A percentile compares a stretch with the other conserved stretches of the same genome.
Conservation (phyloP, 2,113 vertebrate species). For the Istiophorus platypterus region DNA sequence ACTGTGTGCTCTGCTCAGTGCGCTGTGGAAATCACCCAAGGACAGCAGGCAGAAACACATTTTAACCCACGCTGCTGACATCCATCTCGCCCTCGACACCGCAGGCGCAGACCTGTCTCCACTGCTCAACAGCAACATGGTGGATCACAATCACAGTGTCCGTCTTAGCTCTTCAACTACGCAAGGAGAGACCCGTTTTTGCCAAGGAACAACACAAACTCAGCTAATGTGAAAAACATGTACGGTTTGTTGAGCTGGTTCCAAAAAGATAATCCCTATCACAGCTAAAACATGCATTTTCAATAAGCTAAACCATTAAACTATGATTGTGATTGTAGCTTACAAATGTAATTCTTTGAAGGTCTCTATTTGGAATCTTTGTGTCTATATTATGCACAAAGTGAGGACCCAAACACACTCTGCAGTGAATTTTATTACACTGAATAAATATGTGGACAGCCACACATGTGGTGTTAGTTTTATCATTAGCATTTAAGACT, state of each 20-base stretch:
- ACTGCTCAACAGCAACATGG: constrained; percentile 72
- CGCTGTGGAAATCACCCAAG: constrained; percentile 70
- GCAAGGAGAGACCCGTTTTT: background rate
- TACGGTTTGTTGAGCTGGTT: background rate
- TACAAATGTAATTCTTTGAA: background rate
- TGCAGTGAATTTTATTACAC: background rate
- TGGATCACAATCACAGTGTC: constrained; percentile 54
- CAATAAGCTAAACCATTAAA: background rate
- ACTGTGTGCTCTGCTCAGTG: constrained; percentile 60
- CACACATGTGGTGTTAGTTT: background rate
- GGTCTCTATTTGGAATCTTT: background rate
- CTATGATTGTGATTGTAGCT: background rate
- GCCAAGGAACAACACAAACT: background rate
- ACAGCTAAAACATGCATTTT: background rate
- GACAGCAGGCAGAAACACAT: constrained; percentile 74
- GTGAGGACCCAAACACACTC: background rate
- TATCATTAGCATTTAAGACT: too few species aligned
- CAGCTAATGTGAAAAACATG: constrained; percentile 5
- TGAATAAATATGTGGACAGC: background rate
- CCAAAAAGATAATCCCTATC: background rate
- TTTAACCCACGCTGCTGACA: constrained; percentile 73
- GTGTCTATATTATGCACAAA: background rate
- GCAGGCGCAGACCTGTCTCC: constrained; percentile 72
- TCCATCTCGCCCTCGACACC: constrained; percentile 71
- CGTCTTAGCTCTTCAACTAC: constrained; percentile 38